These are phyloP conservation scores for Tauraco erythrolophus DNA, from an alignment of 2,113 vertebrate species.

Conservation along the genomic window DNA sequence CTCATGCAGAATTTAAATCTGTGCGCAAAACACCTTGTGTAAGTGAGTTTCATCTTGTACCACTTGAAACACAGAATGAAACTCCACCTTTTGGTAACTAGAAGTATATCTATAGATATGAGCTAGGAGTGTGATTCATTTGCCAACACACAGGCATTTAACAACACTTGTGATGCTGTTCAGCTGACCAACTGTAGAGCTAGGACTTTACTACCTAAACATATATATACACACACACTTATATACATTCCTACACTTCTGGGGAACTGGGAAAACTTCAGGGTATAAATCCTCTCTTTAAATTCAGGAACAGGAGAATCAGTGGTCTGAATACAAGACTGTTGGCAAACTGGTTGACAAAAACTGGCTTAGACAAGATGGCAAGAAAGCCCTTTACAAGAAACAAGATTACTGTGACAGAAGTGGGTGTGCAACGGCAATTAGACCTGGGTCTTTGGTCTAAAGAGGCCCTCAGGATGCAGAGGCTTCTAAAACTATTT, in stretches of 20 bases:
- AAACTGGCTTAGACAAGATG: background rate
- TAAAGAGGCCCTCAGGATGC: background rate
- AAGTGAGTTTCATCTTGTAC: background rate
- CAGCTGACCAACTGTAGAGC: background rate
- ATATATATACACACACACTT: too few species aligned
- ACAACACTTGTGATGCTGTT: background rate
- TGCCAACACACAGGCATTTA: background rate
- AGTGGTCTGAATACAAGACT: background rate
- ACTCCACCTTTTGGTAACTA: background rate
- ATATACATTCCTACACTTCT: background rate
- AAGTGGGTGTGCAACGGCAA: background rate
- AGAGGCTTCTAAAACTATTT: background rate
- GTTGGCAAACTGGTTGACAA: background rate
- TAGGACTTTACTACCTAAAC: background rate
- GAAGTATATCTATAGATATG: fast-evolving
- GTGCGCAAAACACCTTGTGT: background rate
- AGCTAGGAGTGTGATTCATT: background rate
- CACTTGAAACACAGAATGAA: background rate
- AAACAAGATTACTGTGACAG: background rate
- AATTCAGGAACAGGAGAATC: background rate
- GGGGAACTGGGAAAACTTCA: background rate
- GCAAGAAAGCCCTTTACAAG: background rate
- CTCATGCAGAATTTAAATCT: background rate
- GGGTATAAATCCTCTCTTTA: background rate
- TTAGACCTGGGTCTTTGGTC: background rate